Percentiles rank a stretch among this genome's conserved stretches.
These are phyloP conservation scores for Dicaeum eximium DNA, from an alignment of 2,113 vertebrate genomes.

Conservation along the genomic window DNA sequence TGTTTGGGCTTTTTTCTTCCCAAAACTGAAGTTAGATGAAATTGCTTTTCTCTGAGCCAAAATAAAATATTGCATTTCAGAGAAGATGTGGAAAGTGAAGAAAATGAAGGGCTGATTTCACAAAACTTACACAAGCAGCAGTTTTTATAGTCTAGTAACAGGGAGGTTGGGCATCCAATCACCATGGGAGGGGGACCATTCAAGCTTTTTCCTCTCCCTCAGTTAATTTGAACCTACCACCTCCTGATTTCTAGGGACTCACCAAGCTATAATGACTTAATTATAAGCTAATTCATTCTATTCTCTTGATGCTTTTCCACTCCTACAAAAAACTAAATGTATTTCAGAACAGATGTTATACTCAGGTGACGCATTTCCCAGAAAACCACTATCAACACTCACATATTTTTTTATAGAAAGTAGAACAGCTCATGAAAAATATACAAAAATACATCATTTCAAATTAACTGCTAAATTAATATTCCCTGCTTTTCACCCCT, in stretches of 20 bases:
- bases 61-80: background rate
- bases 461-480: background rate
- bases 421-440: background rate
- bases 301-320: background rate
- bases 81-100: background rate
- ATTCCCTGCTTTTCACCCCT: background rate
- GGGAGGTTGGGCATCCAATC: background rate
- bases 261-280: background rate
- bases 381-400: background rate
- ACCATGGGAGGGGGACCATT: background rate
- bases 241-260: background rate
- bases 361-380: background rate
- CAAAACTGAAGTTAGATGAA: background rate
- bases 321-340: background rate
- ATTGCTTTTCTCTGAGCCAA: background rate
- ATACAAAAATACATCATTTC: background rate
- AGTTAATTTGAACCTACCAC: background rate
- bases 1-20: background rate
- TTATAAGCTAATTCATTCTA: background rate
- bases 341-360: background rate
- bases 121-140: background rate
- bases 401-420: background rate
- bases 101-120: background rate
- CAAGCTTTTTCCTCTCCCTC: background rate
- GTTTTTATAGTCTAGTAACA: background rate